Evolutionary conservation across 30 jellyfish, hydroid and myxozoan genomes (phyloP), one percentile per base, ranked within the genome.

Genomic region (Aurelia coerulea): DNA sequence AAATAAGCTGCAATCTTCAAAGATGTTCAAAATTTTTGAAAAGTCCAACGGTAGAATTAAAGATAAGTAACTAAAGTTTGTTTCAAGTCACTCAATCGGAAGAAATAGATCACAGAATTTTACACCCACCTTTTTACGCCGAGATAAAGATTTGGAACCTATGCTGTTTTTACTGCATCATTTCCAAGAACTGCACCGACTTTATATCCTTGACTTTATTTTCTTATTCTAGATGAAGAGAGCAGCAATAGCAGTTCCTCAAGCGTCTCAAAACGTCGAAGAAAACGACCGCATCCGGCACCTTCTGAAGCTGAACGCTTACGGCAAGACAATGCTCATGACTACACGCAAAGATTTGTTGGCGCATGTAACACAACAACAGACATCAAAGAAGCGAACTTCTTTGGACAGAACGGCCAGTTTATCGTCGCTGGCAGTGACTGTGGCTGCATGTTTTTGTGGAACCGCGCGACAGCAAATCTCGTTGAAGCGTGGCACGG

Each of bases 361-460:
- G 99, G 99, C 68, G 96, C 99, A 18, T 94, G 97, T 79, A 94
- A 94, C 68, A 94, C 97, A 35, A 94, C 99, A 10, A 94, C 99
- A 15, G 99, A 94, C 68, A 94, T 94, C 70, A 94, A 94, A 62
- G 99, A 94, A 78, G 99, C 99, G 65, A 90, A 72, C 67, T 94
- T 78, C 88, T 94, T 94, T 73, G 99, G 99, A 6, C 64, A 70
- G 34, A 65, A 84, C 77, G 97, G 97, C 13, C 97, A 94, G 66
- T 94, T 83, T 56, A 76, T 94, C 34, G 97, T 88, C 17, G 99
- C 99, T 2, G 99, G 99, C 65, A 94, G 99, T 82, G 99, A 94
- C 75, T 94, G 99, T 74, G 99, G 99, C 1, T 88, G 99, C 80
- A 86, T 94, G 97, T 88, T 94, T 62, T 62, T 89, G 62, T 94